Conservation (phyloP, 2,797 vertebrate genomes). For the Pangasius mekongensis region DNA sequence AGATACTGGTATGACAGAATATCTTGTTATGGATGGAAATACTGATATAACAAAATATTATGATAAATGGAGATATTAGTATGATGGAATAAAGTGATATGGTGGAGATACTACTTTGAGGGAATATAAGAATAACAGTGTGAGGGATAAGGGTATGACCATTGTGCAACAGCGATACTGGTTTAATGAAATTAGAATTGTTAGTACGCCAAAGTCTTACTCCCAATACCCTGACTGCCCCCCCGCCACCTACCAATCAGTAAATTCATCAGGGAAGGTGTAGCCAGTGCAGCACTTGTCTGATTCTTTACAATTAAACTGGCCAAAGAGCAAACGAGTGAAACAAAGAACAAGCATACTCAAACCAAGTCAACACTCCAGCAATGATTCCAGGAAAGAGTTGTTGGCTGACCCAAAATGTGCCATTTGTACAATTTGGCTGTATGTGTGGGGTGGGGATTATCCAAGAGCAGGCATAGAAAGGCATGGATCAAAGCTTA, state of each 20-base stretch:
- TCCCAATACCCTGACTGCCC: background rate
- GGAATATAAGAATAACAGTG: background rate
- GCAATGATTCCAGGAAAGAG: background rate
- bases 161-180: background rate
- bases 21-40: background rate
- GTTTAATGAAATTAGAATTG: background rate
- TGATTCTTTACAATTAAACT: background rate
- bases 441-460: background rate
- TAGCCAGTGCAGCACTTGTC: background rate
- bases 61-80: background rate
- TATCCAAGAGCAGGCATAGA: background rate
- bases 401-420: background rate
- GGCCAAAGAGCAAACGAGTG: background rate
- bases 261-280: too few species aligned
- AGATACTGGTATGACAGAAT: background rate
- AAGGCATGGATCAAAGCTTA: background rate
- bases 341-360: background rate
- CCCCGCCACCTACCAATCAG: too few species aligned
- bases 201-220: background rate
- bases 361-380: background rate
- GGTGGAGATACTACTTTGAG: background rate
- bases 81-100: background rate
- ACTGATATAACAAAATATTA: background rate
- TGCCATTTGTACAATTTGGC: background rate
- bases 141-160: background rate